phyloP scores from a whole-genome alignment of 37 sponge, comb jelly and placozoan species.

The Ianthella basta region DNA sequence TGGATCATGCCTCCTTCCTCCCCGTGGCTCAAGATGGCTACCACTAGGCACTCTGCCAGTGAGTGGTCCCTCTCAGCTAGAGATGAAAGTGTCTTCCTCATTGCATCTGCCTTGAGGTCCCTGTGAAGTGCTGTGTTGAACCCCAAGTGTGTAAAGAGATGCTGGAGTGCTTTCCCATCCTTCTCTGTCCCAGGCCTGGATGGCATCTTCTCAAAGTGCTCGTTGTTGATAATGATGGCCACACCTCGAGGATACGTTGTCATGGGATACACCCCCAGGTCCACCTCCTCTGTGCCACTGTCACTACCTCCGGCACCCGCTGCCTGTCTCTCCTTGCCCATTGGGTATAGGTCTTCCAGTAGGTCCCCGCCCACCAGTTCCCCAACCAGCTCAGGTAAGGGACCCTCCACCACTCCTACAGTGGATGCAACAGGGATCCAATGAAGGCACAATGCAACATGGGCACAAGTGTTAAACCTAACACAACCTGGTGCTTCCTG shows the following conservation, averaged over 20 bases:
- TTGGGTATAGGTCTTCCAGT: slow-evolving; percentile 3
- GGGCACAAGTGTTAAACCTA: too few species aligned
- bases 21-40: slow-evolving; percentile 43
- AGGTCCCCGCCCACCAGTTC: not conserved
- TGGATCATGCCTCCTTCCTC: slow-evolving; percentile 32
- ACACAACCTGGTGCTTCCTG: too few species aligned
- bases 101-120: slow-evolving; percentile 6
- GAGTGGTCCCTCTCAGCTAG: slow-evolving; percentile 31
- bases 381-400: slow-evolving; percentile 5
- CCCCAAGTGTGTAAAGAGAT: slow-evolving; percentile 1
- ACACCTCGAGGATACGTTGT: slow-evolving; percentile 16
- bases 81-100: not conserved
- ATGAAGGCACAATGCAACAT: too few species aligned
- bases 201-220: slow-evolving; percentile 27
- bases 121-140: not conserved
- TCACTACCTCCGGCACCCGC: not conserved
- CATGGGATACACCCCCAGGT: slow-evolving; percentile 23
- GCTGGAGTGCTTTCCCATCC: slow-evolving; percentile 28
- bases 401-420: not conserved
- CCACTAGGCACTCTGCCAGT: slow-evolving; percentile 17
- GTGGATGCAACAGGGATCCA: not conserved
- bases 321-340: too few species aligned
- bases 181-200: slow-evolving; percentile 34
- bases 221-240: slow-evolving; percentile 49
- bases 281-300: not conserved